Evolutionary conservation across 2,113 vertebrate genomes (phyloP), one percentile per base, ranked within the genome.

Genomic region (Mus musculus): DNA sequence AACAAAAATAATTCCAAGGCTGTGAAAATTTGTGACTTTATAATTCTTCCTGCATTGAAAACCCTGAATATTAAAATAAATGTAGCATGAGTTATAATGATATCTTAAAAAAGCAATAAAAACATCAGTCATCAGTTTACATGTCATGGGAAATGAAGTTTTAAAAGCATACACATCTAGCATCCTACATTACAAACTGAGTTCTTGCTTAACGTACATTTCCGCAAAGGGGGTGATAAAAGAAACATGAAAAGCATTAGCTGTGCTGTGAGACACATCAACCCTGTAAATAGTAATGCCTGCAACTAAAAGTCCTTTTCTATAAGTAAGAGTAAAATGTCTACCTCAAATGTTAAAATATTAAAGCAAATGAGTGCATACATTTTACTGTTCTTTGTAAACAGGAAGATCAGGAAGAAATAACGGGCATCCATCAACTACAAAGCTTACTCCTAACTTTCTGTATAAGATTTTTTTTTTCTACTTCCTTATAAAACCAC

Each of bases 11-110:
- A 88, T 86, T 67, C 87, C 90, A 73, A 73, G 33, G 33, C 67
- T 95, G 54, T 94, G 49, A 96, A 97, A 94, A 94, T 78, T 90
- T 84, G 80, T 95, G 72, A 85, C 63, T 91, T 95, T 86, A 76
- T 92, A 77, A 72, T 84, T 97, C 67, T 39, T 75, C 49, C 39
- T 84, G n/a, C 33, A 33, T n/a, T 95, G 81, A 92, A 77, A 84
- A 78, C 19, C 46, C 59, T 88, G 56, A 69, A 69, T 80, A 88
- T 59, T 95, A 93, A 97, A 95, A 85, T 71, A 89, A 96, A 87
- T 72, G 36, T 67, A 71, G 13, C 56, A 4, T 54, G 30, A 91
- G 87, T 88, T 88, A 90, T 69, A 92, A 95, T 36, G 73, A 59
- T 33, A 65, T 82, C 39, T 46, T 71, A 36, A 39, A 36, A 89